These are phyloP conservation scores for Bucorvus abyssinicus DNA, from an alignment of 2,797 vertebrate genomes.

Conservation along the genomic window DNA sequence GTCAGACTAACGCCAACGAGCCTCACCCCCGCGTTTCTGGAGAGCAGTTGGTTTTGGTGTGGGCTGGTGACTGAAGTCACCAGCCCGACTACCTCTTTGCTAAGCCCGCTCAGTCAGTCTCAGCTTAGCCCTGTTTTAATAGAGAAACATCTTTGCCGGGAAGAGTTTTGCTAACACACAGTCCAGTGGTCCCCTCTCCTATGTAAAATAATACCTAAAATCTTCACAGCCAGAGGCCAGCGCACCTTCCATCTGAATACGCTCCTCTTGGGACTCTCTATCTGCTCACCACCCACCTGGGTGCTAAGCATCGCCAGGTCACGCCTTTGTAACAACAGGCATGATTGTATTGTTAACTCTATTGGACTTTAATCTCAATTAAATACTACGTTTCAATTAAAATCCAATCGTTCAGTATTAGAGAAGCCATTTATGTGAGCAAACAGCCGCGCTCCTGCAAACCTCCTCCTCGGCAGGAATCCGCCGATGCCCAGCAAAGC, in stretches of 20 bases:
- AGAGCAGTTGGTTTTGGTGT: no score
- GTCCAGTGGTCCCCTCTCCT: not conserved
- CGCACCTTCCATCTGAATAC: not conserved
- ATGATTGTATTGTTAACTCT: rapidly evolving
- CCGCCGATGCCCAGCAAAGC: not conserved
- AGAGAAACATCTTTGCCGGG: no score
- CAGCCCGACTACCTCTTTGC: no score
- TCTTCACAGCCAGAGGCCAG: not conserved
- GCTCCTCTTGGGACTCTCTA: not conserved
- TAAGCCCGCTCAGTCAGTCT: no score
- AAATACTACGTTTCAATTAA: not conserved
- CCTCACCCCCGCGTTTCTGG: no score
- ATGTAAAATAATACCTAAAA: not conserved
- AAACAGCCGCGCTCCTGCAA: not conserved
- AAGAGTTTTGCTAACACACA: no score
- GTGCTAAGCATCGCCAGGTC: rapidly evolving
- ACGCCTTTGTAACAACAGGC: not conserved
- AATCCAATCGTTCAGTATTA: not conserved
- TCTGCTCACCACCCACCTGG: not conserved
- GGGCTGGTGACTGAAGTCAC: no score
- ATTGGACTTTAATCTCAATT: not conserved
- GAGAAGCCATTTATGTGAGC: not conserved
- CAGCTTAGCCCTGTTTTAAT: no score
- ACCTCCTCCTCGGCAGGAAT: not conserved
- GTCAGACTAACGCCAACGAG: no score